Evolutionary conservation across 2,113 vertebrate species (phyloP), one percentile per base, ranked within the genome.

Genomic region (Lethenteron reissneri): DNA sequence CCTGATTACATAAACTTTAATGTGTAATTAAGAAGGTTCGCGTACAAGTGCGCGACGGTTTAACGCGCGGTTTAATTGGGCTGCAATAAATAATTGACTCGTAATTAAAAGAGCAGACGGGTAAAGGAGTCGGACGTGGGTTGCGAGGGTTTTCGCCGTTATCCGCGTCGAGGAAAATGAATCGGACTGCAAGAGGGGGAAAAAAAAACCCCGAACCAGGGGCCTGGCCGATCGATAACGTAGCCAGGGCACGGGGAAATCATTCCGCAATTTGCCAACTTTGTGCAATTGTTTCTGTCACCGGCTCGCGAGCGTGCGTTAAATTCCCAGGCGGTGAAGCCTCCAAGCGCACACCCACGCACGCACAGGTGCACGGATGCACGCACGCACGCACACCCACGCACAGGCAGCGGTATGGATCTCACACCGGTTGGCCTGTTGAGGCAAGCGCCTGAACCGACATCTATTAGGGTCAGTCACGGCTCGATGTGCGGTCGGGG

Each of bases 351-450:
- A 19, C 60, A 64, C 60, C 14, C 60, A 64, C 60, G 60, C 60
- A 64, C 60, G 60, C 60, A 64, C 60, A 19, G 14, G 21, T 19
- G 60, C 60, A 64, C 60, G 60, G 60, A 15, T 64, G 17, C 60
- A 64, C 60, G 17, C 60, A 64, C 60, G 17, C 60, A 64, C 60
- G 17, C 60, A 64, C 60, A 64, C 60, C 14, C 60, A 64, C 60
- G 17, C 60, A 64, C 60, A 64, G 14, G 17, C 60, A 64, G 41
- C 4, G 41, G 41, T 41, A 41, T 41, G 41, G 41, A 41, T 41
- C 41, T 41, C 41, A 6, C 41, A 41, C 41, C 41, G 41, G 41
- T 41, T 41, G 41, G 41, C 41, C 41, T 41, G 41, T 41, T 41
- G 41, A 41, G 41, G 41, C 41, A 41, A 41, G 41, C 41, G 41